phyloP scores from a whole-genome alignment of 2,888 invertebrate genomes.

The Epiblema foenella region DNA sequence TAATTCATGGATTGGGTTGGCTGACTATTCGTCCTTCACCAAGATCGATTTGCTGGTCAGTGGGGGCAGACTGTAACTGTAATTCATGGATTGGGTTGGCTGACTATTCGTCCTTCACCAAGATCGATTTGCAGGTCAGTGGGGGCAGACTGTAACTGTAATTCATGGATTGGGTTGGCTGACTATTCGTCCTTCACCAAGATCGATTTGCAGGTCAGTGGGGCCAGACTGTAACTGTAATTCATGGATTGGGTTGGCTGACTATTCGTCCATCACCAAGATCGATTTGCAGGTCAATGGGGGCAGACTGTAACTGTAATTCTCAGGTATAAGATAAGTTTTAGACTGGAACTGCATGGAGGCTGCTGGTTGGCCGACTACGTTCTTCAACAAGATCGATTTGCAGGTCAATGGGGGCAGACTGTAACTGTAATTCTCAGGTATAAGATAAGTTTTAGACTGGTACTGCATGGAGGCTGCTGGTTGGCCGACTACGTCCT shows the following conservation, averaged over 20 bases:
- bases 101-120: constrained; percentile 99
- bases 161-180: constrained; percentile 96
- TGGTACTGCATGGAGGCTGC: constrained; percentile 97
- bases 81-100: constrained; percentile 78
- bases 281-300: constrained; percentile 93
- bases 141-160: constrained; percentile 94
- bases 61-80: not conserved
- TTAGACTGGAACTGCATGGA: constrained; percentile 96
- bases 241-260: constrained; percentile 97
- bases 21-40: constrained; percentile 95
- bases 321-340: constrained; percentile 82
- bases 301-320: not conserved
- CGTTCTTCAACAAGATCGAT: constrained; percentile 98
- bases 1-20: constrained; percentile 68
- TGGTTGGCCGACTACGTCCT: constrained; percentile 98
- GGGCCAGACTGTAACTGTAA: constrained; percentile 95
- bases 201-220: constrained; percentile 93
- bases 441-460: constrained; percentile 88
- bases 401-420: constrained; percentile 88
- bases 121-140: constrained; percentile 95
- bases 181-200: constrained; percentile 99
- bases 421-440: no score
- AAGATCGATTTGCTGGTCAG: constrained; percentile 96
- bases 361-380: constrained; percentile 98
- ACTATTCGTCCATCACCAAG: constrained; percentile 99